Percentiles rank a stretch among this genome's conserved stretches.
These are phyloP conservation scores for Rostratula benghalensis DNA, from an alignment of 2,113 vertebrate species.

Conservation along the genomic window DNA sequence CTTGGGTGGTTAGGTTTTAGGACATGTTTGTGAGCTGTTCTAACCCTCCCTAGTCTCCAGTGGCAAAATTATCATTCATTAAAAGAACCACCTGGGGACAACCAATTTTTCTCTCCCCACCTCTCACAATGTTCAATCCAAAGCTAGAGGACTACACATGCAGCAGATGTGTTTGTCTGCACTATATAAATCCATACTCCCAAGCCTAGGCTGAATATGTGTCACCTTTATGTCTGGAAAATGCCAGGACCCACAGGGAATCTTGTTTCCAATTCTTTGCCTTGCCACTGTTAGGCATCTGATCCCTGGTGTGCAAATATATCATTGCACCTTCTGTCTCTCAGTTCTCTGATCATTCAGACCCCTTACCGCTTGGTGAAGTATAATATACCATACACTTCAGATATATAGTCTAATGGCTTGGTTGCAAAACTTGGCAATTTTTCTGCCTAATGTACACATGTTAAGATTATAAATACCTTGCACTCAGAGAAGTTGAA, in stretches of 20 bases:
- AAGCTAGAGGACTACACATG: background rate
- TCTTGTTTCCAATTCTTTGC: background rate
- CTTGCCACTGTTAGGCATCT: background rate
- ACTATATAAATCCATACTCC: constrained; percentile 58
- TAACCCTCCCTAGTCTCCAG: background rate
- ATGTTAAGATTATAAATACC: background rate
- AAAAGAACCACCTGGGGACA: background rate
- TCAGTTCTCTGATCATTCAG: background rate
- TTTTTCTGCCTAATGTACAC: background rate
- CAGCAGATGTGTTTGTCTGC: constrained; percentile 66
- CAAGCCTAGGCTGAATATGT: background rate
- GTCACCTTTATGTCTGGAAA: constrained; percentile 55
- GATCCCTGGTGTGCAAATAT: background rate
- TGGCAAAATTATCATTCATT: constrained; percentile 1
- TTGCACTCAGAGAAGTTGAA: background rate
- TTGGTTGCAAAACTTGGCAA: background rate
- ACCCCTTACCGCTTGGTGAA: background rate
- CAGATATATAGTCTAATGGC: background rate
- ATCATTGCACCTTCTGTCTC: constrained; percentile 43
- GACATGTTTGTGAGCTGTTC: background rate
- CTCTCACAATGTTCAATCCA: background rate
- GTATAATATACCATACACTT: background rate
- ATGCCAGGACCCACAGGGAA: constrained; percentile 33
- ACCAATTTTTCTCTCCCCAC: background rate
- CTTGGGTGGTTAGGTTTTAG: background rate